A percentile compares a stretch with the other conserved stretches of the same genome.
Evolutionary conservation across 1,140 invertebrate genomes (phyloP).

Genomic region (Helicoverpa armigera): DNA sequence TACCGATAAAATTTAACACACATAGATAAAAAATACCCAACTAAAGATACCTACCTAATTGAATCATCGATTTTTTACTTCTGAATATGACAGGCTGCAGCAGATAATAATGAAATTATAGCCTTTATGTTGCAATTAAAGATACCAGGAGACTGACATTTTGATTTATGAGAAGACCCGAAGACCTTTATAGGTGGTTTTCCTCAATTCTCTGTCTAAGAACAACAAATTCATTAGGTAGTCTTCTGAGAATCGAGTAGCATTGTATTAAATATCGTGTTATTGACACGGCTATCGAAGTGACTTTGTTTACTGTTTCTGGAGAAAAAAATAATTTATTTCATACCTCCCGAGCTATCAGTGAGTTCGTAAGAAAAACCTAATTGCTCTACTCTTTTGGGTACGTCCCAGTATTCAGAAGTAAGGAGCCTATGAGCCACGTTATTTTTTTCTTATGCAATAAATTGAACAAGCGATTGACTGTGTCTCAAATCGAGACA

Average conservation of each 20-base stretch:
- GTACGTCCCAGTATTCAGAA: no score
- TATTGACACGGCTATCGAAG: background rate
- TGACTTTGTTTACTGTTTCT: background rate
- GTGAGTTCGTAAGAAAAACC: no score
- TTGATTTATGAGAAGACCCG: slow-evolving; percentile 2
- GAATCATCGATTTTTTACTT: no score
- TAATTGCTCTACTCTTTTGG: no score
- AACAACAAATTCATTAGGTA: slow-evolving; percentile 31
- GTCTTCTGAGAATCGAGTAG: slow-evolving; percentile 26
- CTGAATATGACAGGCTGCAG: background rate
- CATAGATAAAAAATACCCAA: no score
- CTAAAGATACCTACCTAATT: no score
- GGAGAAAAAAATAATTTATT: background rate
- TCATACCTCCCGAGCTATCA: no score
- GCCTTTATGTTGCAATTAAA: background rate
- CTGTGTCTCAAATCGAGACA: background rate
- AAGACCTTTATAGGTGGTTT: background rate
- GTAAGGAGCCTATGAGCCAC: no score
- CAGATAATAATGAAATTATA: background rate
- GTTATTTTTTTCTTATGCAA: no score
- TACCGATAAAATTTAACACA: no score
- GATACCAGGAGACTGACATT: slow-evolving; percentile 1
- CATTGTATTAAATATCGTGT: background rate
- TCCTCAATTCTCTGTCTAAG: slow-evolving; percentile 29
- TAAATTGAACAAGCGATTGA: background rate